Evolutionary conservation across 2,888 invertebrate species (phyloP), one percentile per base, ranked within the genome.

Genomic region (Dastarcus helophoroides): DNA sequence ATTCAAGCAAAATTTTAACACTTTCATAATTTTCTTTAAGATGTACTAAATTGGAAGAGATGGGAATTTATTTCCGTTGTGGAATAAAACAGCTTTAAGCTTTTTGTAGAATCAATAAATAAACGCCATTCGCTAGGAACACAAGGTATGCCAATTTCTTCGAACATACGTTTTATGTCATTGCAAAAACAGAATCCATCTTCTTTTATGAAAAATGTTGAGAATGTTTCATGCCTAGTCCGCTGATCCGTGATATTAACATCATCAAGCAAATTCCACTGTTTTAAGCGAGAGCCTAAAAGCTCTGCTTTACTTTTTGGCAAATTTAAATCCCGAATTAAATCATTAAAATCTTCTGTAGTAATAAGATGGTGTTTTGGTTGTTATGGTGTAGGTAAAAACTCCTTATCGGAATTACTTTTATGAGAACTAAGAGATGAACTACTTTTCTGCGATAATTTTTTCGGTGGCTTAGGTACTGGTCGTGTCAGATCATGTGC

Each of bases 1-100:
- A 6, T 25, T 43, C 19, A n/a, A 52, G 33, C 23, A 49, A 10
- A 10, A 44, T 41, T 40, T 48, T 44, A 19, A 51, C 41, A 35
- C 41, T 52, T 5, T 48, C 37, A 31, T 52, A 52, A 35, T 37
- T 43, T 42, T 51, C 50, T 38, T 50, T 46, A 5, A 48, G 38
- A 23, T 7, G 10, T 23, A 23, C 24, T 7, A 10, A 23, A 54
- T 19, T 6, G 51, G 47, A 40, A 49, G 34, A 33, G 44, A 40
- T 26, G 49, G 42, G 24, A 42, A 44, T 36, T 37, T 28, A 36
- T 48, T 53, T 22, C 46, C 46, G 25, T 47, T 23, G 24, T 23
- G 24, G 8, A 44, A 27, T 7, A 46, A 13, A 30, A 47, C 43
- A 2, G 39, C 42, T 33, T 46, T 35, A 21, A 22, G 15, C 27